Evolutionary conservation across 1,140 invertebrate species (phyloP), one percentile per base, ranked within the genome.

Genomic region (Batillaria attramentaria): DNA sequence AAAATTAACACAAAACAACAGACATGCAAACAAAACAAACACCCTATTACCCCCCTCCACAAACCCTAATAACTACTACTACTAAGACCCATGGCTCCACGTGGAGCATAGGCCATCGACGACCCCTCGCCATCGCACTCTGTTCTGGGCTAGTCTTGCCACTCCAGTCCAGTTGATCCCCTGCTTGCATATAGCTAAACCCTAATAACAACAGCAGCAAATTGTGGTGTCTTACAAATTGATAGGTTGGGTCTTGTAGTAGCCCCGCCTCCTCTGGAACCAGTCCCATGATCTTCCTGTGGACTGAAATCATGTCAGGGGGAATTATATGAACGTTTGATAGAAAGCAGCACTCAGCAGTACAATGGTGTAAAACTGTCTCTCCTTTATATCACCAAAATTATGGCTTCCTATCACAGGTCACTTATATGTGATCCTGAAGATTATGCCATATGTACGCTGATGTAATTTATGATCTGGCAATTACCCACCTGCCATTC

Each of bases 401-500:
- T 66, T 2, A 24, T 31, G 8, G 13, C 62, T 8, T n/a, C n/a
- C n/a, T n/a, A n/a, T 18, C 28, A 13, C 13, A 66, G 20, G 10
- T 66, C 13, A 10, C 13, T 66, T 66, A 18, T n/a, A n/a, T 54
- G 50, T 13, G 16, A 54, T 13, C 50, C 50, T 54, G 16, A 77
- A 37, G 35, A 31, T 50, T 37, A 57, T 39, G 18, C 76, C 16
- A 41, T 57, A 10, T 68, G n/a, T 68, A 41, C 1, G 35, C 16
- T 33, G 28, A 24, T 24, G 31, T 68, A 28, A 5, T 77, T 20
- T 24, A 41, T 16, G 1, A n/a, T 35, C 8, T 24, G 37, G 3
- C 41, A 37, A 72, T 72, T 28, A 18, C 79, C 72, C 72, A 88
- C 89, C 87, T 90, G 88, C 87, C 87, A 89, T 78, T 90, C 88